phyloP scores from a whole-genome alignment of 1,140 invertebrate species.

The Galendromus occidentalis region DNA sequence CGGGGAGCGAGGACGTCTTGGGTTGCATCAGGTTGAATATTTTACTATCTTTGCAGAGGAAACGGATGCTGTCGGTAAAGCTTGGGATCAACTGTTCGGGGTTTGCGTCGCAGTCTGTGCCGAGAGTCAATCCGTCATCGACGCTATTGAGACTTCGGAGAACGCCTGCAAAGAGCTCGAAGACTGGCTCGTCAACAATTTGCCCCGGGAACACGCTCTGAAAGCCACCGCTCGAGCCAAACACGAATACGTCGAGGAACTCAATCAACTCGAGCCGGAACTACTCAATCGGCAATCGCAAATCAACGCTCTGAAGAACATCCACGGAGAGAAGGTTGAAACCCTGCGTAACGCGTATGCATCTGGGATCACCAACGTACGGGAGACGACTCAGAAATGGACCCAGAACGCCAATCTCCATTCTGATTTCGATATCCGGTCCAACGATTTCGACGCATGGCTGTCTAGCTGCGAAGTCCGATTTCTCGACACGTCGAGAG shows the following conservation, averaged over 20 bases:
- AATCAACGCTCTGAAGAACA: neutral
- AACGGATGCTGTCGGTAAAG: constrained; percentile 44
- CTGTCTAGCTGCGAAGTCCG: neutral
- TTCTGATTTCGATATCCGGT: constrained; percentile 2
- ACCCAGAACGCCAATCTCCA: neutral
- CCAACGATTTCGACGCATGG: neutral
- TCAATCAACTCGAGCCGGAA: constrained; percentile 31
- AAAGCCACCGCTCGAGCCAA: constrained; percentile 66
- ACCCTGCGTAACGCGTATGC: neutral
- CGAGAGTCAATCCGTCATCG: constrained; percentile 43
- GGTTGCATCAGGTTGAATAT: neutral
- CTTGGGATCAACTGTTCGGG: constrained; percentile 54
- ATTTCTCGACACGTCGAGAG: neutral
- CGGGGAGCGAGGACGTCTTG: neutral
- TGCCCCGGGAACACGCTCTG: constrained; percentile 69
- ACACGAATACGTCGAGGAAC: constrained; percentile 50
- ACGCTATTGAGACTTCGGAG: constrained; percentile 55
- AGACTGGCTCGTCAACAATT: constrained; percentile 57
- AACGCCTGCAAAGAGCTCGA: constrained; percentile 49
- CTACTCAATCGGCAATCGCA: constrained; percentile 16
- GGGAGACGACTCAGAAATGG: constrained; percentile 6
- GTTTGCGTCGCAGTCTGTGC: constrained; percentile 41
- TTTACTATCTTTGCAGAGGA: constrained; percentile 30
- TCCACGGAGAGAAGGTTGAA: neutral
- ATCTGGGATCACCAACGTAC: neutral